These are phyloP conservation scores for Syngnathus floridae DNA, from an alignment of 2,113 vertebrate species.

Conservation along the genomic window DNA sequence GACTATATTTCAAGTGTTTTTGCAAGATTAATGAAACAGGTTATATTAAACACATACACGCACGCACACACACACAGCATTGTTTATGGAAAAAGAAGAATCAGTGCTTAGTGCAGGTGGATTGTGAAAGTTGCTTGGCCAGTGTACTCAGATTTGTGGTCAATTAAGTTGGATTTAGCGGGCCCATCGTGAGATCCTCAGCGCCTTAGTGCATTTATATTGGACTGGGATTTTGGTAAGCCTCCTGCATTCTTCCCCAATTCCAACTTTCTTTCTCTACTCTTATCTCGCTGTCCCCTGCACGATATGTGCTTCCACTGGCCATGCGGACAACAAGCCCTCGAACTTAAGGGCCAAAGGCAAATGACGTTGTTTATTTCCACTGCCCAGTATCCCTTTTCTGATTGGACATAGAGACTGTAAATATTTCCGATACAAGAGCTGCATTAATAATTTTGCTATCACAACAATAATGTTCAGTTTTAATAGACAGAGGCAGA, in stretches of 20 bases:
- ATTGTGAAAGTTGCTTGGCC: slow-evolving; percentile 3
- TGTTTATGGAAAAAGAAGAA: neutral
- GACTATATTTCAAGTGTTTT: neutral
- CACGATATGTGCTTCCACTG: slow-evolving; percentile 4
- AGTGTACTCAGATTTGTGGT: slow-evolving; percentile 67
- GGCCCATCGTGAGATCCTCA: slow-evolving; percentile 40
- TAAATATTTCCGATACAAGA: neutral
- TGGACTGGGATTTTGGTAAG: slow-evolving; percentile 63
- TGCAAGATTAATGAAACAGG: neutral
- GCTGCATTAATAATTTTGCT: neutral
- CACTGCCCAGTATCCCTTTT: neutral
- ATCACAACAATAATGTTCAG: neutral
- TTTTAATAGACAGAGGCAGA: neutral
- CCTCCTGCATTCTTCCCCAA: slow-evolving; percentile 20
- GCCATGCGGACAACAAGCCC: neutral
- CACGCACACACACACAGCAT: neutral
- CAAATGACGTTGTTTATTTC: neutral
- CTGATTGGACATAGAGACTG: neutral
- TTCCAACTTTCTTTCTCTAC: neutral
- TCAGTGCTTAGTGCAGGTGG: slow-evolving; percentile 6
- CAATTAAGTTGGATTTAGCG: slow-evolving; percentile 73
- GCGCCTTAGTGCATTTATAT: slow-evolving; percentile 63
- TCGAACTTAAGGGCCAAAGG: neutral
- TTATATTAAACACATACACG: neutral
- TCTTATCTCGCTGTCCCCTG: slow-evolving; percentile 5